Evolutionary conservation across 2,888 invertebrate genomes (phyloP).

Genomic region (Xestobium rufovillosum): DNA sequence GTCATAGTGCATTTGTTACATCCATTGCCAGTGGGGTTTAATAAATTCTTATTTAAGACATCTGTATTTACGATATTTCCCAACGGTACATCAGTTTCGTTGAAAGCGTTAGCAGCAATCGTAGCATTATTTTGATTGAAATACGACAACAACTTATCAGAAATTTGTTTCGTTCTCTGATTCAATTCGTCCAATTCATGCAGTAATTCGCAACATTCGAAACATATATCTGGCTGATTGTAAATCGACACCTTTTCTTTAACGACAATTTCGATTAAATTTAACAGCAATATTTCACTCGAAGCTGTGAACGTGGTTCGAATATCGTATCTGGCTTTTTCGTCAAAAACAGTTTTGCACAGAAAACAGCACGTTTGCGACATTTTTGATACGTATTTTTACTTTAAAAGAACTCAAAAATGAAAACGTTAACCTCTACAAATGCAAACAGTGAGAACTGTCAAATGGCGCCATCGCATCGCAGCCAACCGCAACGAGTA

Average conservation of each 20-base stretch:
- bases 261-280: not conserved
- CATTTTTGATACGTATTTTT: too few species aligned
- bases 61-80: slow-evolving; percentile 2
- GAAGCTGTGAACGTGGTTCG: not conserved
- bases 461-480: too few species aligned
- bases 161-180: slow-evolving; percentile 23
- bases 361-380: too few species aligned
- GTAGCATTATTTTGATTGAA: not conserved
- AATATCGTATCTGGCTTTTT: too few species aligned
- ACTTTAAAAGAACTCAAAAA: too few species aligned
- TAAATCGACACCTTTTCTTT: too few species aligned
- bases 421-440: too few species aligned
- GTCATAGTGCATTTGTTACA: too few species aligned
- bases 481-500: too few species aligned
- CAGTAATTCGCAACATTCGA: slow-evolving; percentile 26
- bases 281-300: not conserved
- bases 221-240: slow-evolving; percentile 26
- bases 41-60: not conserved
- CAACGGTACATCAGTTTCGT: slow-evolving; percentile 9
- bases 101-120: slow-evolving; percentile 6
- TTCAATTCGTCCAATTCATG: slow-evolving; percentile 32
- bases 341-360: too few species aligned
- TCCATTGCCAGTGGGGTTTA: too few species aligned
- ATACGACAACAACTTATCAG: slow-evolving; percentile 3
- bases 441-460: too few species aligned